A percentile compares a stretch with the other conserved stretches of the same genome.
Conservation (phyloP, 2,888 invertebrate genomes). For the Adela reaumurella region DNA sequence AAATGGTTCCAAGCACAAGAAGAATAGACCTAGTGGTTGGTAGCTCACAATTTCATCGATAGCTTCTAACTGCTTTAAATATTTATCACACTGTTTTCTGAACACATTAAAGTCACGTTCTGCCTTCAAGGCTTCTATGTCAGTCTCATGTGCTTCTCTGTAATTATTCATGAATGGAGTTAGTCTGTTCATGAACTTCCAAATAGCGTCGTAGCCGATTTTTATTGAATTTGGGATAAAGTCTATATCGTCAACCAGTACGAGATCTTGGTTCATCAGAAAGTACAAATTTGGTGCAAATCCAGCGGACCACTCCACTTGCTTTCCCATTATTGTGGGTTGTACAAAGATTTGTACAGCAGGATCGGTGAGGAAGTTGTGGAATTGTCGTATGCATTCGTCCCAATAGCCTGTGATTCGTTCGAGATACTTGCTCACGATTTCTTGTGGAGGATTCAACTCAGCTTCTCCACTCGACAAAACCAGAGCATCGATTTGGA, state of each 20-base stretch:
- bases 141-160: constrained; percentile 64
- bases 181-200: constrained; percentile 64
- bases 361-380: constrained; percentile 68
- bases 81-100: constrained; percentile 63
- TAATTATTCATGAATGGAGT: constrained; percentile 63
- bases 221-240: constrained; percentile 57
- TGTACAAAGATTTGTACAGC: constrained; percentile 70
- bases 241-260: constrained; percentile 50
- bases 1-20: constrained; percentile 66
- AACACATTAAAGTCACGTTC: constrained; percentile 66
- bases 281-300: constrained; percentile 67
- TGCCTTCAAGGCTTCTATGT: constrained; percentile 57
- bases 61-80: constrained; percentile 64
- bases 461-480: constrained; percentile 31
- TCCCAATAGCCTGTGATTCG: constrained; percentile 64
- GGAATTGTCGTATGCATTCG: constrained; percentile 64
- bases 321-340: constrained; percentile 80
- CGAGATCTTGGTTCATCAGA: constrained; percentile 65
- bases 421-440: constrained; percentile 55
- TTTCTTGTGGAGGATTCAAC: constrained; percentile 60
- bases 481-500: constrained; percentile 56
- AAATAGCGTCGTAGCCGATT: constrained; percentile 60
- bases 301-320: constrained; percentile 73
- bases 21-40: constrained; percentile 70
- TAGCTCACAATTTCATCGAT: constrained; percentile 63